Evolutionary conservation across 2,888 invertebrate genomes (phyloP).

Genomic region (Brenthis hecate): DNA sequence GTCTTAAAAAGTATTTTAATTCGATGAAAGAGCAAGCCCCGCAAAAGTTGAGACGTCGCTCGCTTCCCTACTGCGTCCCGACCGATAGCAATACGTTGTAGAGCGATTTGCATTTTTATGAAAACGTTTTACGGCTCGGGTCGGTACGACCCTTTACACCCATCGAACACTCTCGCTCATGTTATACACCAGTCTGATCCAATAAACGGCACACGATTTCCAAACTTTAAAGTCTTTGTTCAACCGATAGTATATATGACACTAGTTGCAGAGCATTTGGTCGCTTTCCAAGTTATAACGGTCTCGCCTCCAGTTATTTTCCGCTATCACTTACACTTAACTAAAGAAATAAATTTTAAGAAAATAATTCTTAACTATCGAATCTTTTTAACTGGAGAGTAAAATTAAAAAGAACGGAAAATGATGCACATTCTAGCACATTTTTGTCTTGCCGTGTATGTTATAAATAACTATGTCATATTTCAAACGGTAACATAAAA

Average conservation of each 20-base stretch:
- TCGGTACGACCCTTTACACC: constrained; percentile 46
- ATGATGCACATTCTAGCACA: not conserved
- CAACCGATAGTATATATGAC: constrained; percentile 21
- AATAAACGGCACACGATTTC: constrained; percentile 22
- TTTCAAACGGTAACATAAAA: not conserved
- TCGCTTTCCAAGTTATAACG: constrained; percentile 24
- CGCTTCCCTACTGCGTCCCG: constrained; percentile 41
- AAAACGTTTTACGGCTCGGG: constrained; percentile 66
- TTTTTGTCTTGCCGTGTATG: too few species aligned
- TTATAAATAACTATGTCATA: too few species aligned
- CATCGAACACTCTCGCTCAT: constrained; percentile 23
- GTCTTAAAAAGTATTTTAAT: constrained; percentile 73
- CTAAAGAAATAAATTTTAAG: constrained; percentile 13
- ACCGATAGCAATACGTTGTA: constrained; percentile 69
- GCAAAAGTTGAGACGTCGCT: constrained; percentile 52
- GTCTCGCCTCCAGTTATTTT: constrained; percentile 22
- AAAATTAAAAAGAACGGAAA: not conserved
- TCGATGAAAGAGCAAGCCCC: constrained; percentile 64
- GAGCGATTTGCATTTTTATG: constrained; percentile 78
- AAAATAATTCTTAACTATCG: constrained; percentile 7
- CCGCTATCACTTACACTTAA: constrained; percentile 25
- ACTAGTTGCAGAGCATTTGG: constrained; percentile 22
- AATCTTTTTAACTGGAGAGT: not conserved
- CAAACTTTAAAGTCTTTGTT: constrained; percentile 17
- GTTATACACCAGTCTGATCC: constrained; percentile 22